These are phyloP conservation scores for Priocnemis perturbator DNA, from an alignment of 2,888 invertebrate species.

Conservation along the genomic window DNA sequence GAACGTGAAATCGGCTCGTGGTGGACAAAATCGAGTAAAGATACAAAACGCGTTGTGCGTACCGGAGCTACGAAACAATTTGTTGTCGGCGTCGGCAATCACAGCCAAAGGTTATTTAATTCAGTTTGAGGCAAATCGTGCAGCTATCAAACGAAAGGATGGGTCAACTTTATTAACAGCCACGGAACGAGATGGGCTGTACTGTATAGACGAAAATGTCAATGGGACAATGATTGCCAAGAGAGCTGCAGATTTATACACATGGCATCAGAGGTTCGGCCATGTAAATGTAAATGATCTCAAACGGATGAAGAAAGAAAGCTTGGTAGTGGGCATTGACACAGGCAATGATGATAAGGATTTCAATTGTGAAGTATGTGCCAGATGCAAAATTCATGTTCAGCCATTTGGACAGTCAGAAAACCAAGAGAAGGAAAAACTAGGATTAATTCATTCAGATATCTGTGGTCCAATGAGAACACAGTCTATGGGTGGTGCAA, in stretches of 20 bases:
- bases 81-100: slow-evolving; percentile 8
- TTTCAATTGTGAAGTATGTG: slow-evolving; percentile 12
- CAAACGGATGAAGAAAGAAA: background rate
- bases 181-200: background rate
- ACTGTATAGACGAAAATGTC: background rate
- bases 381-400: slow-evolving; percentile 13
- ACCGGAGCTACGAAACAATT: slow-evolving; percentile 11
- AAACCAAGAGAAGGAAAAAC: background rate
- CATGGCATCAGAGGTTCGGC: slow-evolving; percentile 14
- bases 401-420: slow-evolving; percentile 1
- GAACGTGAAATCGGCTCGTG: too few relatives aligned
- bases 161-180: background rate
- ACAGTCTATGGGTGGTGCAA: slow-evolving; percentile 9
- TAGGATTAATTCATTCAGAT: slow-evolving; percentile 8
- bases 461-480: slow-evolving; percentile 13
- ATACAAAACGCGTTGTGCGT: slow-evolving; percentile 15
- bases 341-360: background rate
- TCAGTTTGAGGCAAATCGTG: background rate
- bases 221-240: too few relatives aligned
- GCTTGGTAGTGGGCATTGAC: slow-evolving; percentile 7
- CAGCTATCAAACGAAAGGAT: background rate
- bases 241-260: too few relatives aligned
- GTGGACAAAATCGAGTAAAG: too few relatives aligned
- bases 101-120: background rate
- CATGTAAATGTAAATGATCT: slow-evolving; percentile 16